phyloP scores from a whole-genome alignment of 1,140 invertebrate genomes.

The Nixonia krombeini region DNA sequence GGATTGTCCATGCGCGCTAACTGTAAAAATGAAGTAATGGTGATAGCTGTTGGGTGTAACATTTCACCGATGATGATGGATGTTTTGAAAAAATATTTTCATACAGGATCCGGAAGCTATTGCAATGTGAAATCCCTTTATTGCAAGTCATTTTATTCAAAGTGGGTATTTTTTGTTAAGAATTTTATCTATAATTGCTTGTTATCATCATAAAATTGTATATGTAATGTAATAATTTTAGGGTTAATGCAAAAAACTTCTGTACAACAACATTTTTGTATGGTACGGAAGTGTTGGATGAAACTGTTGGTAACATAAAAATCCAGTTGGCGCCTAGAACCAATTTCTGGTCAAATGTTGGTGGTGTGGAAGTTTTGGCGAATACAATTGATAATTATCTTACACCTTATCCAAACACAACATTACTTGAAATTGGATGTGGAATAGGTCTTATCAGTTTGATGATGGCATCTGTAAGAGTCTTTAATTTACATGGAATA shows the following conservation, averaged over 20 bases:
- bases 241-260: slow-evolving; percentile 21
- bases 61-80: slow-evolving; percentile 53
- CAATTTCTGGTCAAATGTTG: slow-evolving; percentile 64
- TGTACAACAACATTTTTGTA: slow-evolving; percentile 55
- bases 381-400: slow-evolving; percentile 58
- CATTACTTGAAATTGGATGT: slow-evolving; percentile 67
- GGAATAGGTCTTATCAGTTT: slow-evolving; percentile 65
- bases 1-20: slow-evolving; percentile 57
- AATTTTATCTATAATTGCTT: no score
- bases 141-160: slow-evolving; percentile 57
- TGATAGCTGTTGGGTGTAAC: slow-evolving; percentile 61
- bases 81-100: slow-evolving; percentile 55
- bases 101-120: slow-evolving; percentile 55
- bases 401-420: slow-evolving; percentile 53
- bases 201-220: no score
- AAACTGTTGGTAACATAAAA: slow-evolving; percentile 58
- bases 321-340: slow-evolving; percentile 63
- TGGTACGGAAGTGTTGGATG: slow-evolving; percentile 61
- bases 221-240: slow-evolving; percentile 29
- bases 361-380: slow-evolving; percentile 60
- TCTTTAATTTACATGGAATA: not conserved
- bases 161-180: no score
- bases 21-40: slow-evolving; percentile 59
- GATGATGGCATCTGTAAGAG: slow-evolving; percentile 60
- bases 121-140: slow-evolving; percentile 64